Percentiles rank a stretch among this genome's conserved stretches.
Conservation (phyloP, 2,113 vertebrate genomes). For the Sapayoa aenigma region DNA sequence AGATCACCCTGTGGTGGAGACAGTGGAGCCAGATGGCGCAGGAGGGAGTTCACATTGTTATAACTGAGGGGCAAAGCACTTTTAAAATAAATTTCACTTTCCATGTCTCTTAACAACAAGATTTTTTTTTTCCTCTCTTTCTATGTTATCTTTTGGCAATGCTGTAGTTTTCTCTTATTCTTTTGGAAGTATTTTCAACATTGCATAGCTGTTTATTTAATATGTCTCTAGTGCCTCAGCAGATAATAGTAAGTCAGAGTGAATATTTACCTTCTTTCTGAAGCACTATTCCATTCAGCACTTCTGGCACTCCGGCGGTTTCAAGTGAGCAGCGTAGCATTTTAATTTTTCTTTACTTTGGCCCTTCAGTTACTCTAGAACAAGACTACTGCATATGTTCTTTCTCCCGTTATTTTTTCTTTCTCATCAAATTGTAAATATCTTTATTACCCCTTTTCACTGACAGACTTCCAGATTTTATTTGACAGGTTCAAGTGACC, state of each 20-base stretch:
- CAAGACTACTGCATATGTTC: background rate
- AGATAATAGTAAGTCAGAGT: slow-evolving; percentile 57
- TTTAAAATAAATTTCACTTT: slow-evolving; percentile 4
- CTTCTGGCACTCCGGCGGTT: background rate
- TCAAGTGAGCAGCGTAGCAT: slow-evolving; percentile 4
- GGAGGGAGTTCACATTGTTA: background rate
- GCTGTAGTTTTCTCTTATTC: slow-evolving; percentile 47
- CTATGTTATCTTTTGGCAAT: slow-evolving; percentile 44
- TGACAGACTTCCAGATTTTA: background rate
- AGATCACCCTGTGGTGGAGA: background rate
- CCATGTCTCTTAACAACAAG: background rate
- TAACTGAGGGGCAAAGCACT: background rate
- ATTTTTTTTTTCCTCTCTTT: background rate
- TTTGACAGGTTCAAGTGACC: background rate
- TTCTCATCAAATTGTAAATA: background rate
- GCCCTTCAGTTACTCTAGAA: background rate
- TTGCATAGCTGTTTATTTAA: slow-evolving; percentile 70
- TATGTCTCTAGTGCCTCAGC: slow-evolving; percentile 47
- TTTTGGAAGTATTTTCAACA: slow-evolving; percentile 57
- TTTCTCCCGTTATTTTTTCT: background rate
- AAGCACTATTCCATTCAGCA: slow-evolving; percentile 33
- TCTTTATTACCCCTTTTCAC: background rate
- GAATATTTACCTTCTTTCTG: slow-evolving; percentile 61
- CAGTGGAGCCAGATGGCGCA: background rate
- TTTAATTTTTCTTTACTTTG: slow-evolving; percentile 46